Base-by-base conservation (phyloP, 2,113 vertebrate genomes). In the Tetrao urogallus region DNA sequence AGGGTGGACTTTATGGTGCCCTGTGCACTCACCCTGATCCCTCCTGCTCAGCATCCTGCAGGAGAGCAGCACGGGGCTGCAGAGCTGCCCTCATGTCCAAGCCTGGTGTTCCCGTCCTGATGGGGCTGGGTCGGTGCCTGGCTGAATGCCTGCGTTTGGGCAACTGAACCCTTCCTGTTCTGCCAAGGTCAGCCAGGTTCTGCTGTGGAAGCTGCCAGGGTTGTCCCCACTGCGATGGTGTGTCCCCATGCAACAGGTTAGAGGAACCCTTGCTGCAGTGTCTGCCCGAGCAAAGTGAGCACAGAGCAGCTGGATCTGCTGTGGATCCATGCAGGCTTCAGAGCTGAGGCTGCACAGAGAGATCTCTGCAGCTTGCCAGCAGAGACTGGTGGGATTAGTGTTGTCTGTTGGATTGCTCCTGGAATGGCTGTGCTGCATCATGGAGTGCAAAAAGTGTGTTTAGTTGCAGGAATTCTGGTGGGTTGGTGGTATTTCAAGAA, bases 241-340 rank as follows among this genome's bases (percentile, higher is more conserved):
- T 0, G 1, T 13, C 34, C n/a, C 24, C 6, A 5, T 7, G 47
- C 13, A 25, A 3, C 0, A 1, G 19, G 6, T 22, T 1, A 0
- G 50, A 42, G 52, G 20, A 42, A 16, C 34, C 30, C 13, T 52
- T 13, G 0, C n/a, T 40, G 45, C 45, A 11, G 38, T 1, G 15
- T 14, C 43, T 61, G 7, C 38, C 38, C 24, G 52, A 28, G 58
- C 22, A n/a, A n/a, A 60, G 18, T 1, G 3, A 73, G 12, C 38
- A 4, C 24, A 11, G 47, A 43, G 63, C 63, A 19, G 63, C 63
- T 47, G 32, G 38, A 38, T 24, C 47, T 47, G 15, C 34, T 16
- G 56, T 17, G 13, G 2, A 6, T 47, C 66, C 28, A 18, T 9
- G 52, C 30, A 7, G 63, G 19, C 56, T 67, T 24, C 11, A 16